phyloP scores from a whole-genome alignment of 2,888 invertebrate species.

The Incurvaria masculella region DNA sequence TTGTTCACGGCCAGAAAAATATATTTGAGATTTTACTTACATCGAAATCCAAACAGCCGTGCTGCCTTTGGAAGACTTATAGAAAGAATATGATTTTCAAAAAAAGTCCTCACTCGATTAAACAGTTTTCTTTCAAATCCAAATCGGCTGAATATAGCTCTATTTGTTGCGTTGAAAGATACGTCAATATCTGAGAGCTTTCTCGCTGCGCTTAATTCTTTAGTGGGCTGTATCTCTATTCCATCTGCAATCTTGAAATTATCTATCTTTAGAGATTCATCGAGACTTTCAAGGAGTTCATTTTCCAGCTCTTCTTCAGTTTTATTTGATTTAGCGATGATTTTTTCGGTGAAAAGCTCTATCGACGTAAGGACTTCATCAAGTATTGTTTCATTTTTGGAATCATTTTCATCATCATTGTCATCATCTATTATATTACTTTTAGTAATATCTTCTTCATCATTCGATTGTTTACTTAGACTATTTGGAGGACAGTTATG shows the following conservation, averaged over 20 bases:
- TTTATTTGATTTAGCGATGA: slow-evolving; percentile 23
- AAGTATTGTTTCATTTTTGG: slow-evolving; percentile 17
- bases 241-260: slow-evolving; percentile 57
- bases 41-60: slow-evolving; percentile 59
- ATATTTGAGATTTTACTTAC: no score
- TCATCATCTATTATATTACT: slow-evolving; percentile 14
- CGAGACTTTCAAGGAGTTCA: slow-evolving; percentile 55
- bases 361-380: slow-evolving; percentile 31
- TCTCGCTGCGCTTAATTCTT: slow-evolving; percentile 12
- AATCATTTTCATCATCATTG: slow-evolving; percentile 7
- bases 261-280: slow-evolving; percentile 54
- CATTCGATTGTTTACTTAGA: slow-evolving; percentile 14
- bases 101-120: slow-evolving; percentile 57
- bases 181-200: slow-evolving; percentile 14
- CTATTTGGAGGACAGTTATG: slow-evolving; percentile 37
- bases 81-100: slow-evolving; percentile 59
- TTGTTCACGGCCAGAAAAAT: no score
- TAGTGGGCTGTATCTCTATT: slow-evolving; percentile 43
- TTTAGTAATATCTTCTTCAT: slow-evolving; percentile 17
- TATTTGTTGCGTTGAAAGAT: slow-evolving; percentile 16
- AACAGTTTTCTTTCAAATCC: slow-evolving; percentile 53
- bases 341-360: slow-evolving; percentile 29
- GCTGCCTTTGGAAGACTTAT: slow-evolving; percentile 67
- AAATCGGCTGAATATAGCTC: slow-evolving; percentile 38
- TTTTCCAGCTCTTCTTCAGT: slow-evolving; percentile 41